phyloP scores from a whole-genome alignment of 2,797 vertebrate genomes.

The Coccyzus lansbergi region DNA sequence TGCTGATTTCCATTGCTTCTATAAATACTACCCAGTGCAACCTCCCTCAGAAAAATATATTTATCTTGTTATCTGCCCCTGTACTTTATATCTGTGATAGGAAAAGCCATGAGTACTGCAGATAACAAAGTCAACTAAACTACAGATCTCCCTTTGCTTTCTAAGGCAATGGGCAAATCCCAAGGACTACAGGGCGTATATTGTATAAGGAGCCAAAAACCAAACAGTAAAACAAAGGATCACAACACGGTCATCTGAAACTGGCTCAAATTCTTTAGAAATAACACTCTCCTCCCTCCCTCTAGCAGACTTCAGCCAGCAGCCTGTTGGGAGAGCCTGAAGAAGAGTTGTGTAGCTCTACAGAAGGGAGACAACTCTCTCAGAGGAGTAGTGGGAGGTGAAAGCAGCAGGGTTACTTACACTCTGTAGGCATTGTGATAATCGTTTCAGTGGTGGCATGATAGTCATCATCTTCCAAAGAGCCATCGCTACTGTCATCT shows the following conservation, averaged over 20 bases:
- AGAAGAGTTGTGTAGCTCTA: conserved; percentile 73
- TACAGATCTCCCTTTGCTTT: conserved; percentile 25
- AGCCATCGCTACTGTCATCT: conserved; percentile 90
- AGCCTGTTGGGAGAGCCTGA: conserved; percentile 75
- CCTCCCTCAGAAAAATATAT: neutral
- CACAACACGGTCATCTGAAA: neutral
- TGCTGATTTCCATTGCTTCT: conserved; percentile 7
- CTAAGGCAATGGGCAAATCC: conserved; percentile 20
- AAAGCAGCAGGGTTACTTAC: conserved; percentile 84
- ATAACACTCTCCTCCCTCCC: conserved; percentile 56
- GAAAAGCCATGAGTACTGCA: neutral
- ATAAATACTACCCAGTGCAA: neutral
- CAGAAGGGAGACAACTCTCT: conserved; percentile 65
- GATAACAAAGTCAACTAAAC: neutral
- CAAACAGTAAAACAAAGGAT: conserved; percentile 18
- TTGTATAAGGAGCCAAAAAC: neutral
- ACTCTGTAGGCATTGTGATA: conserved; percentile 93
- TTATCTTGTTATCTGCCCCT: neutral
- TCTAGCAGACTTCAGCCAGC: conserved; percentile 60
- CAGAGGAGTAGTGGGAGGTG: conserved; percentile 34
- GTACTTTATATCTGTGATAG: neutral
- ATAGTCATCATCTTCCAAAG: conserved; percentile 93
- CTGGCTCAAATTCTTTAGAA: conserved; percentile 65
- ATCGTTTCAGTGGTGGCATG: conserved; percentile 94
- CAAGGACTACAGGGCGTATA: neutral